A percentile compares a stretch with the other conserved stretches of the same genome.
These are phyloP conservation scores for Schizotus pectinicornis DNA, from an alignment of 2,888 invertebrate genomes.

Conservation along the genomic window DNA sequence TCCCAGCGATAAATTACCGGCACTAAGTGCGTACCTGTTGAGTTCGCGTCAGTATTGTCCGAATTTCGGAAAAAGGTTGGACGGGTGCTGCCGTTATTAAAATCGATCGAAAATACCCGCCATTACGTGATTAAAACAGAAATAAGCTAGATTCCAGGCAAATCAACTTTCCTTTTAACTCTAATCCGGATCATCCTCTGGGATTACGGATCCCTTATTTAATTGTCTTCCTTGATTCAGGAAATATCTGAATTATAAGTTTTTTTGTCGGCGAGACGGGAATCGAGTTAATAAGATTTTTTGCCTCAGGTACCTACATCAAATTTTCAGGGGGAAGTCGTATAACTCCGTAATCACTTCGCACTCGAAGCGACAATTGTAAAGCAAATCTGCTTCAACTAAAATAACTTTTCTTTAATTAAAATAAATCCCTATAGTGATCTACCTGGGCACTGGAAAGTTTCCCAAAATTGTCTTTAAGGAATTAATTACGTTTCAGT, in stretches of 20 bases:
- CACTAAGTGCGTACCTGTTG: conserved; percentile 15
- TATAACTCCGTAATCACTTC: conserved; percentile 9
- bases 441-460: conserved; percentile 8
- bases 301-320: conserved; percentile 10
- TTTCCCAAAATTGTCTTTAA: not conserved
- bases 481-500: too few species aligned
- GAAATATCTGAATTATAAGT: conserved; percentile 15
- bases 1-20: conserved; percentile 14
- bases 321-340: conserved; percentile 7
- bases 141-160: too few species aligned
- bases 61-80: too few species aligned
- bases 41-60: conserved; percentile 3
- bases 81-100: not conserved
- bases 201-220: conserved; percentile 12
- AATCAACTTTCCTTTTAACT: not conserved
- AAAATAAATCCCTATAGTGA: conserved; percentile 7
- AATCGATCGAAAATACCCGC: conserved; percentile 9
- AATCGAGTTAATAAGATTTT: conserved; percentile 13
- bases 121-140: conserved; percentile 2
- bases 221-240: conserved; percentile 16
- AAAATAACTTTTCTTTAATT: conserved; percentile 18
- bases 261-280: conserved; percentile 1
- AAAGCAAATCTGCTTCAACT: conserved; percentile 14
- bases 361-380: conserved; percentile 5
- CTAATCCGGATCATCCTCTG: conserved; percentile 4